phyloP scores from a whole-genome alignment of 1,140 invertebrate genomes.

The Caerostris extrusa region DNA sequence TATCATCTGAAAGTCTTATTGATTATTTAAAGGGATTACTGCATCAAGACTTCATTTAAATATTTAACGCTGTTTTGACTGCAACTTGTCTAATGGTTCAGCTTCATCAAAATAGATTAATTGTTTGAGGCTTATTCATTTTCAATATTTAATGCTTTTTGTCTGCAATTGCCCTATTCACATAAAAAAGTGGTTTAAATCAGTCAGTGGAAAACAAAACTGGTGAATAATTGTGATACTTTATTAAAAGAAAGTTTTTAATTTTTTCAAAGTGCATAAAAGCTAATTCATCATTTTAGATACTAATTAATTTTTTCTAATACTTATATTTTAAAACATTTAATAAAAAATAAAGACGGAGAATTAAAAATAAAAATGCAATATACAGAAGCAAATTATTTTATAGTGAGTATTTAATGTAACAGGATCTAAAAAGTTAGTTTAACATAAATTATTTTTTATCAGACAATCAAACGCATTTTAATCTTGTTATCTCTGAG shows the following conservation, averaged over 20 bases:
- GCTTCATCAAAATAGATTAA: not conserved
- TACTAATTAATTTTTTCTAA: too few relatives aligned
- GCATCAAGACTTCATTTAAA: not conserved
- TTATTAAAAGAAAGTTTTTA: not conserved
- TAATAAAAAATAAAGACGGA: too few relatives aligned
- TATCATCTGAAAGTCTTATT: not conserved
- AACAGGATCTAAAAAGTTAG: too few relatives aligned
- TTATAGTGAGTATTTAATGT: too few relatives aligned
- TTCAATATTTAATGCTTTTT: constrained; percentile 5
- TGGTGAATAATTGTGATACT: not conserved
- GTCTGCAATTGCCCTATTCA: not conserved
- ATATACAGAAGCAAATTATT: too few relatives aligned
- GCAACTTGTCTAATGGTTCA: not conserved
- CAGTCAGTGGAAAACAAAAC: not conserved
- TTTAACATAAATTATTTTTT: too few relatives aligned
- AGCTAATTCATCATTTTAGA: too few relatives aligned
- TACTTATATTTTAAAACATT: too few relatives aligned
- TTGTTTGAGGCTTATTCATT: not conserved
- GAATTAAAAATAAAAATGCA: too few relatives aligned
- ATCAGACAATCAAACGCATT: too few relatives aligned
- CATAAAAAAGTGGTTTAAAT: not conserved
- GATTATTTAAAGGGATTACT: not conserved
- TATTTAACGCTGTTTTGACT: not conserved
- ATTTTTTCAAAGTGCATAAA: too few relatives aligned
- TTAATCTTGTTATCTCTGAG: too few relatives aligned